Evolutionary conservation across 2,888 invertebrate genomes (phyloP).

Genomic region (Endotricha flammealis): DNA sequence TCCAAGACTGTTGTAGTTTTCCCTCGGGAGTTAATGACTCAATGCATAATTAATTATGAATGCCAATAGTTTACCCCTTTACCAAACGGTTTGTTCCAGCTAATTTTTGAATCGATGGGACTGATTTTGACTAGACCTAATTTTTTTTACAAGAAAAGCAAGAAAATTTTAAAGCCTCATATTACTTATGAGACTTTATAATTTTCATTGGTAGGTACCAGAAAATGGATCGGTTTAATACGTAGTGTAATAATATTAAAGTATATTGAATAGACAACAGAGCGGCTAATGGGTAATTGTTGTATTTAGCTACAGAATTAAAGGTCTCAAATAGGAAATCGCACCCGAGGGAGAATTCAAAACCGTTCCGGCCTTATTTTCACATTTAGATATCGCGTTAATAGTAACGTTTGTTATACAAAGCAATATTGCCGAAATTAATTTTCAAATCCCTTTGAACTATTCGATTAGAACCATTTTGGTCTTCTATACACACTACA

Average conservation of each 20-base stretch:
- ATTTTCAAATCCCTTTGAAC: conserved; percentile 9
- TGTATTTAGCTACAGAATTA: conserved; percentile 25
- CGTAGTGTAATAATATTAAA: conserved; percentile 4
- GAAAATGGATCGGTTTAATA: no score
- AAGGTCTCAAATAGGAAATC: conserved; percentile 38
- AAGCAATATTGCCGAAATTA: conserved; percentile 7
- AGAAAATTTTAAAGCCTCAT: no score
- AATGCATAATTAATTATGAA: no score
- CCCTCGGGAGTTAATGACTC: no score
- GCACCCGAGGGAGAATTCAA: conserved; percentile 36
- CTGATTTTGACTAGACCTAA: no score
- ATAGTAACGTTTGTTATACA: conserved; percentile 22
- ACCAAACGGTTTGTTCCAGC: no score
- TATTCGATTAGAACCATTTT: conserved; percentile 2
- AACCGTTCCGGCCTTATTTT: conserved; percentile 30
- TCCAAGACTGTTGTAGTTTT: no score
- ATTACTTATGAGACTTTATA: no score
- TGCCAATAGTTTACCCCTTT: no score
- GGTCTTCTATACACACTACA: neutral
- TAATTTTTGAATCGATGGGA: no score
- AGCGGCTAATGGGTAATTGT: conserved; percentile 14
- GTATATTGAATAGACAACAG: conserved; percentile 13
- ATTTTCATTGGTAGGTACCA: no score
- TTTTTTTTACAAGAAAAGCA: no score
- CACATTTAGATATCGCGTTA: conserved; percentile 39